Evolutionary conservation across 2,113 vertebrate species (phyloP).

Genomic region (Amblyornis subalaris): DNA sequence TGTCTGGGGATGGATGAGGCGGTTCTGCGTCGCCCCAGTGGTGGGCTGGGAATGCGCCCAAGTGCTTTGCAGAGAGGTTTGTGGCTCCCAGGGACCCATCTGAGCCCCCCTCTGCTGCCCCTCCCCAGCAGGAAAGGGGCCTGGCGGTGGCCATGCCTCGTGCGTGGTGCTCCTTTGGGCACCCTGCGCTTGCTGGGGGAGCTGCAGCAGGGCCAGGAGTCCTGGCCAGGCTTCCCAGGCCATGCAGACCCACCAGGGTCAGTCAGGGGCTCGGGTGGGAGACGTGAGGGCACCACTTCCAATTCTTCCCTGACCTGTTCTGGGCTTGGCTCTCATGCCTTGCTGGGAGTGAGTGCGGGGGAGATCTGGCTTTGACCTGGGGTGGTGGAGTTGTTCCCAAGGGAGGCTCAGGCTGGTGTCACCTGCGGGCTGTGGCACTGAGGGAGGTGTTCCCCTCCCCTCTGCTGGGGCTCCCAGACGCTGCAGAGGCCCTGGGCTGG

Average conservation of each 20-base stretch:
- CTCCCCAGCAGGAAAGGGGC: background rate
- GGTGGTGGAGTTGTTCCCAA: fast-evolving
- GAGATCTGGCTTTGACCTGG: background rate
- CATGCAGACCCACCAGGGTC: fast-evolving
- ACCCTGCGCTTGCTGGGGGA: fast-evolving
- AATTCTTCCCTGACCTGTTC: fast-evolving
- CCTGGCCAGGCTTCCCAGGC: background rate
- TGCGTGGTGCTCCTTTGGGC: background rate
- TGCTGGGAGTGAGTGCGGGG: fast-evolving
- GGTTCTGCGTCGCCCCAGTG: background rate
- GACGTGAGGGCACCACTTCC: fast-evolving
- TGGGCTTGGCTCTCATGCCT: background rate
- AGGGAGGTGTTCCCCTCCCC: fast-evolving
- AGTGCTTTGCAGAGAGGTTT: background rate
- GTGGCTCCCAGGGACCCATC: fast-evolving
- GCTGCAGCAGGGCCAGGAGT: background rate
- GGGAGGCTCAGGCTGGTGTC: background rate
- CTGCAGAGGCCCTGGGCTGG: background rate
- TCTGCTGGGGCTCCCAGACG: fast-evolving
- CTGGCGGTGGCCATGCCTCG: fast-evolving
- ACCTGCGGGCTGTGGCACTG: background rate
- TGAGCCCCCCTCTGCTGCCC: background rate
- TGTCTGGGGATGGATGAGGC: conserved; percentile 4
- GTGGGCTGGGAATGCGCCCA: background rate
- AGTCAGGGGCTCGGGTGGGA: background rate